Evolutionary conservation across 2,797 vertebrate species (phyloP), one percentile per base, ranked within the genome.

Genomic region (Bovichtus diacanthus): DNA sequence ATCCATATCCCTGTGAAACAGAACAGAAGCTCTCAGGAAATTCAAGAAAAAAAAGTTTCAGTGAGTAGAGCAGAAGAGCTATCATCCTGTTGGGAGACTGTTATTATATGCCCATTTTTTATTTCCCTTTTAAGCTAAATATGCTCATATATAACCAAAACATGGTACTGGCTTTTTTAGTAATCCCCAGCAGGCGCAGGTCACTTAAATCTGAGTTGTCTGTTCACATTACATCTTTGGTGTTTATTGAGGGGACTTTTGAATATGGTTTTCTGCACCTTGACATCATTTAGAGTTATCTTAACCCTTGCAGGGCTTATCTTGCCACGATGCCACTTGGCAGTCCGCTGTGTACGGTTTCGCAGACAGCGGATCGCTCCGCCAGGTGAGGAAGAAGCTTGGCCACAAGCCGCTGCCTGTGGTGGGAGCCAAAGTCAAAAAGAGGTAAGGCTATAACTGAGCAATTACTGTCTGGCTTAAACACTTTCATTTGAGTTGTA

Each of bases 311-410:
- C 77, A 98, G 96, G 96, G 96, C 11, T 9, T 59, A 12, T 90
- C 79, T 74, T 53, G 94, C 88, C 96, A 97, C 2, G 96, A 96
- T 76, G 95, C 95, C 27, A 97, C 96, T 62, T 97, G 96, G 97
- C 95, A 96, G 78, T 97, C 96, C 18, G 96, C 95, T 49, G 43
- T 97, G 80, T 90, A 96, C 74, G 95, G 96, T 70, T 92, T 96
- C 47, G 91, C 93, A 3, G 94, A 96, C 88, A 90, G 93, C 58
- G 68, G 60, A 63, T 93, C 70, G 41, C 92, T 97, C 64, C 95
- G 50, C 84, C 92, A 86, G 63, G 90, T 96, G 81, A 95, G 95
- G 70, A 96, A 87, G 78, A 88, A 91, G 83, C 92, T 96, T 90
- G 94, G 93, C 82, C 70, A 95, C 78, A 88, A 95, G 82, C 95